Evolutionary conservation across 2,797 vertebrate species (phyloP), one percentile per base, ranked within the genome.

Genomic region (Trichosurus vulpecula): DNA sequence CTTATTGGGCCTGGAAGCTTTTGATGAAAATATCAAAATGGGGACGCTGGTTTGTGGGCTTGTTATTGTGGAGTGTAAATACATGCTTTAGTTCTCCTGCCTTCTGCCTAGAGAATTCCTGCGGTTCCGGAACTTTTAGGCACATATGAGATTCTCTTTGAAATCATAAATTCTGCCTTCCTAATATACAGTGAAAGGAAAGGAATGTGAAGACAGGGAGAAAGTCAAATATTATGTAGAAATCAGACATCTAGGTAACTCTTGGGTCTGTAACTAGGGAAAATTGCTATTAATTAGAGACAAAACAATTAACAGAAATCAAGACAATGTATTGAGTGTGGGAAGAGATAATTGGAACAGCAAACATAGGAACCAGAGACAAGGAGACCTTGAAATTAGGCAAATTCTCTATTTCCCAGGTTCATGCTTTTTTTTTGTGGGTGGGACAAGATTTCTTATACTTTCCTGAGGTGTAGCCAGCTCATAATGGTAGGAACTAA

Each of bases 161-260:
- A n/a, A n/a, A n/a, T n/a, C n/a, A n/a, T n/a, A n/a, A n/a, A n/a
- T n/a, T n/a, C n/a, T n/a, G n/a, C n/a, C n/a, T n/a, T n/a, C n/a
- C n/a, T n/a, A n/a, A n/a, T n/a, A n/a, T n/a, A n/a, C n/a, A n/a
- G 54, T 0, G 0, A 55, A 2, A 52, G 13, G 2, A 35, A 92
- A 4, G 35, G 55, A 92, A 92, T 95, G 81, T 56, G 90, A 51
- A 94, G 54, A 35, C 2, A 90, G 27, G 2, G 51, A 92, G 90
- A 57, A 4, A 91, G 94, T 92, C 3, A 31, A 56, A 41, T 41
- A 58, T 96, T 51, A 41, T 54, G 74, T 81, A 8, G 74, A 19
- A 47, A 92, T 66, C 22, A 90, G 94, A 92, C 41, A 87, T 54
- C 22, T 53, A 52, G 53, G 13, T 95, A 95, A 16, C 54, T 57